Percentiles rank a stretch among this genome's conserved stretches.
phyloP scores from a whole-genome alignment of 2,113 vertebrate species.

The Anolis sagrei region DNA sequence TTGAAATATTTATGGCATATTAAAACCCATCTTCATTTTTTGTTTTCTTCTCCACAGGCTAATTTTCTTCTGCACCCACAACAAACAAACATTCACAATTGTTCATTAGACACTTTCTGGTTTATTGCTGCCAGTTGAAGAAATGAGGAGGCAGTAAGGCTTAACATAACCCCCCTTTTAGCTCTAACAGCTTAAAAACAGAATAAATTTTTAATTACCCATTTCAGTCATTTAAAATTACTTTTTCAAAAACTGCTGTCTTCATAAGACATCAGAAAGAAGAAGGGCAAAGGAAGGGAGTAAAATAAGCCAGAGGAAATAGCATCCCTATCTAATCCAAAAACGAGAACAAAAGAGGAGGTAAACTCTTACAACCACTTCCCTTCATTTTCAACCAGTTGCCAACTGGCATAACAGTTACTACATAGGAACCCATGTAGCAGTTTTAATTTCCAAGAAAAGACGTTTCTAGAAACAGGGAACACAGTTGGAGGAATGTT shows the following conservation, averaged over 20 bases:
- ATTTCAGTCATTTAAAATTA: constrained; percentile 4
- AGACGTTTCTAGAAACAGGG: no score
- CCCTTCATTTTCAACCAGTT: not conserved
- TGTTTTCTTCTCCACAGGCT: not conserved
- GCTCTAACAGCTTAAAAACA: not conserved
- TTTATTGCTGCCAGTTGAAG: not conserved
- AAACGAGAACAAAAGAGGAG: not conserved
- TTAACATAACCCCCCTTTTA: not conserved
- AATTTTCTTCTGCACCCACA: not conserved
- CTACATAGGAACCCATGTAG: not conserved
- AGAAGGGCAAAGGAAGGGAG: not conserved
- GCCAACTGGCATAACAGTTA: not conserved
- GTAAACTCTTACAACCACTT: not conserved
- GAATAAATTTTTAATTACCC: not conserved
- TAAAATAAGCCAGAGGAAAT: no score
- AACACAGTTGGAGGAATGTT: no score
- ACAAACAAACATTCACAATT: not conserved
- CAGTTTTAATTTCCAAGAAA: not conserved
- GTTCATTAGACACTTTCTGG: not conserved
- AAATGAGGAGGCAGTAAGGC: not conserved
- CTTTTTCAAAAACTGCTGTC: not conserved
- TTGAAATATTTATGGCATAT: constrained; percentile 12
- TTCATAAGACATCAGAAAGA: not conserved
- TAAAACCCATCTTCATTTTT: not conserved
- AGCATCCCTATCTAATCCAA: not conserved